A percentile compares a stretch with the other conserved stretches of the same genome.
phyloP scores from a whole-genome alignment of 2,113 vertebrate genomes.

The Serilophus lunatus region DNA sequence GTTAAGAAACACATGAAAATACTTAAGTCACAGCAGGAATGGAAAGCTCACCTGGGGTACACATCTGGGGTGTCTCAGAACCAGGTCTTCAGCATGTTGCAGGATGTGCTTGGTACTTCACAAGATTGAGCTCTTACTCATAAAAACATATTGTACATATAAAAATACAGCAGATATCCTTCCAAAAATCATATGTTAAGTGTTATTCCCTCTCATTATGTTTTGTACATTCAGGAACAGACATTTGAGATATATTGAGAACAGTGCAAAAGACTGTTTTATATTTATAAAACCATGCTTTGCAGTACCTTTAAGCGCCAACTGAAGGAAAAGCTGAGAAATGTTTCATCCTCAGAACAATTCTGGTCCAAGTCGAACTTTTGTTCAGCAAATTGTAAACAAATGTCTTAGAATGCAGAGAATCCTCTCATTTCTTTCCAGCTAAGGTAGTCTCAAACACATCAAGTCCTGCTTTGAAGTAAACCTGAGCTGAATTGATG shows the following conservation, averaged over 20 bases:
- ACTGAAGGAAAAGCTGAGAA: slow-evolving; percentile 34
- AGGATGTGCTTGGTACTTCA: background rate
- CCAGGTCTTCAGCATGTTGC: background rate
- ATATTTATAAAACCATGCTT: slow-evolving; percentile 12
- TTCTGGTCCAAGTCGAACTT: slow-evolving; percentile 54
- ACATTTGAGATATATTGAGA: slow-evolving; percentile 35
- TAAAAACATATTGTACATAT: slow-evolving; percentile 41
- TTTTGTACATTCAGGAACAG: slow-evolving; percentile 61
- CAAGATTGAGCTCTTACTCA: background rate
- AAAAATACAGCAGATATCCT: slow-evolving; percentile 72
- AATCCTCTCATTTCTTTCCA: slow-evolving; percentile 72
- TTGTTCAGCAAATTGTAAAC: slow-evolving; percentile 67
- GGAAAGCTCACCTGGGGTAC: background rate
- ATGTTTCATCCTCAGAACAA: slow-evolving; percentile 49
- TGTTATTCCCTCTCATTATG: slow-evolving; percentile 42
- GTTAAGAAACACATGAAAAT: background rate
- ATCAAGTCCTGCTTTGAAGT: slow-evolving; percentile 84
- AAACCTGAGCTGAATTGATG: slow-evolving; percentile 85
- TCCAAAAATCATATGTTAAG: slow-evolving; percentile 51
- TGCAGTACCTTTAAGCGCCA: slow-evolving; percentile 49
- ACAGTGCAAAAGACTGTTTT: slow-evolving; percentile 72
- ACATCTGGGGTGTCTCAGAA: background rate
- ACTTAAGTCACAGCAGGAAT: background rate
- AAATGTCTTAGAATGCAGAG: slow-evolving; percentile 51
- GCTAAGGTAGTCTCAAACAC: slow-evolving; percentile 83